Evolutionary conservation across 2,797 vertebrate species (phyloP).

Genomic region (Typhlichthys eigenmanni): DNA sequence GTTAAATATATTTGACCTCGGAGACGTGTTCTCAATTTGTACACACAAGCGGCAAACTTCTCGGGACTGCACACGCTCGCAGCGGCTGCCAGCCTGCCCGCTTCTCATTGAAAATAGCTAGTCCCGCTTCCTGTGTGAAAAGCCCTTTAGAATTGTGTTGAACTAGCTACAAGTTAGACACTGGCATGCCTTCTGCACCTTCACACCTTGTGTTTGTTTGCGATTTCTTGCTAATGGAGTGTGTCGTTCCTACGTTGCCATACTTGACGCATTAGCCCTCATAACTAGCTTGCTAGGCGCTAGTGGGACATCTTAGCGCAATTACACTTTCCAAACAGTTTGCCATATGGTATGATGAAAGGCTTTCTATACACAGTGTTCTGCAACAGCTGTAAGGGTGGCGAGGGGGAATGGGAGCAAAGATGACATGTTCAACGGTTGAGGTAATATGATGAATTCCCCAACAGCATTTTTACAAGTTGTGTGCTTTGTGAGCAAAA

Average conservation of each 20-base stretch:
- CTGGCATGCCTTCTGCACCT: conserved; percentile 14
- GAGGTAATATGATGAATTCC: conserved; percentile 32
- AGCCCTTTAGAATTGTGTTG: no score
- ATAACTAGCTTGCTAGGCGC: no score
- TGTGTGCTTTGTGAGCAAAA: conserved; percentile 39
- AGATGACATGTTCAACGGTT: conserved; percentile 24
- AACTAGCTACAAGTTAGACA: no score
- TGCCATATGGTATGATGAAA: conserved; percentile 57
- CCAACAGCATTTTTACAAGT: conserved; percentile 41
- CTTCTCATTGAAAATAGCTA: no score
- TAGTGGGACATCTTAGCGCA: conserved; percentile 5
- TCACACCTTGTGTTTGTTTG: conserved; percentile 15
- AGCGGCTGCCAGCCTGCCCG: no score
- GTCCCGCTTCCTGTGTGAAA: no score
- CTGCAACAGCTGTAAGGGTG: conserved; percentile 19
- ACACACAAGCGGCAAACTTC: no score
- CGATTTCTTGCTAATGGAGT: conserved; percentile 23
- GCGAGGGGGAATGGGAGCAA: conserved; percentile 13
- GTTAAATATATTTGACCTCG: no score
- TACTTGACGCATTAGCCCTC: no score
- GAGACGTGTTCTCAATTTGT: no score
- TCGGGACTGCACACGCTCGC: no score
- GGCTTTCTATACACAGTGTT: conserved; percentile 39
- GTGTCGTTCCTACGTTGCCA: conserved; percentile 25
- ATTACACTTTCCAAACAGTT: conserved; percentile 52